Conservation (phyloP, 2,888 invertebrate genomes). For the Papilio protenor region DNA sequence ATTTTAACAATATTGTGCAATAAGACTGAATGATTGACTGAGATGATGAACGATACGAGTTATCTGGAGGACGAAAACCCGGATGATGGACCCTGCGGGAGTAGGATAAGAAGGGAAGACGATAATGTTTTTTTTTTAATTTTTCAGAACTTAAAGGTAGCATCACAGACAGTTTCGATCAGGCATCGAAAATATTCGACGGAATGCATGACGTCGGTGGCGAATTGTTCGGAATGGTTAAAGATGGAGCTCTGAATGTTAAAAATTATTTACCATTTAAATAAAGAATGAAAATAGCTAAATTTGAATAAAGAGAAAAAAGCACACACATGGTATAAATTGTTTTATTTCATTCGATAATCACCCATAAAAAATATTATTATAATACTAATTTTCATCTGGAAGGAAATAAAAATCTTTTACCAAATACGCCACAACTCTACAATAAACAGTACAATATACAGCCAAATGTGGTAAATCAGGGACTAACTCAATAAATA, state of each 20-base stretch:
- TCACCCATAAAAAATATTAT: not conserved
- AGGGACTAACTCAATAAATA: too few relatives aligned
- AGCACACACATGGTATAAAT: not conserved
- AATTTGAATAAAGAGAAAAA: not conserved
- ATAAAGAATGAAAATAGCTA: not conserved
- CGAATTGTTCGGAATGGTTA: constrained; percentile 6
- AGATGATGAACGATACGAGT: too few relatives aligned
- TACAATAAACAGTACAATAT: too few relatives aligned
- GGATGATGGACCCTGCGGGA: too few relatives aligned
- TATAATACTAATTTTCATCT: not conserved
- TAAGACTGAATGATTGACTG: too few relatives aligned
- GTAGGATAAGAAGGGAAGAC: too few relatives aligned
- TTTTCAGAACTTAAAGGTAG: constrained; percentile 26
- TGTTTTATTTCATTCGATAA: not conserved
- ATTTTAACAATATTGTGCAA: too few relatives aligned
- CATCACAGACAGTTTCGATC: not conserved
- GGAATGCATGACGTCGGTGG: constrained; percentile 15
- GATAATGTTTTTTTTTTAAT: not conserved
- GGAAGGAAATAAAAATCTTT: too few relatives aligned
- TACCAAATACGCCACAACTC: too few relatives aligned
- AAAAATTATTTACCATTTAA: constrained; percentile 3
- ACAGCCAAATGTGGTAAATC: too few relatives aligned
- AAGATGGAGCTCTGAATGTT: constrained; percentile 18
- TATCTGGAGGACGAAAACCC: too few relatives aligned
- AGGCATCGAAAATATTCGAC: constrained; percentile 16